Conservation (phyloP, 2,113 vertebrate species). For the Syngnathus scovelli region DNA sequence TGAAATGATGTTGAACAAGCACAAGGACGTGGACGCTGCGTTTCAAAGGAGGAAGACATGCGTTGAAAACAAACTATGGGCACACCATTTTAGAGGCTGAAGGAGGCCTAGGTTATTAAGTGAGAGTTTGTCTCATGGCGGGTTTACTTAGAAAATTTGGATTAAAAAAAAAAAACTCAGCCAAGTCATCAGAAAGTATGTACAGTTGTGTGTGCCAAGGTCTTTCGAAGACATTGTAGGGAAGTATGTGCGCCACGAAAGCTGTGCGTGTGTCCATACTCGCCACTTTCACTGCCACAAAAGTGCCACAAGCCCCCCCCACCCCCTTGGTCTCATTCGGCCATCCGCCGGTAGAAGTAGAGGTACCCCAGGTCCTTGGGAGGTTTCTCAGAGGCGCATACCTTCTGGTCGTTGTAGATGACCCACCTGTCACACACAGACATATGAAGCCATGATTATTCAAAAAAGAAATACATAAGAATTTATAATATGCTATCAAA, state of each 20-base stretch:
- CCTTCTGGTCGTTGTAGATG: conserved; percentile 98
- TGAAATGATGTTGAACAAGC: neutral
- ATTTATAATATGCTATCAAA: too few relatives aligned
- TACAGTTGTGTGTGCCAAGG: conserved; percentile 54
- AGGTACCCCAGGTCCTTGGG: conserved; percentile 98
- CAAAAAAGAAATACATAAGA: too few relatives aligned
- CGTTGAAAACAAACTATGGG: neutral
- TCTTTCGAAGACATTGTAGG: conserved; percentile 44
- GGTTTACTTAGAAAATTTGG: neutral
- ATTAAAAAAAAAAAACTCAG: neutral
- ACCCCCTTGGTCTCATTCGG: conserved; percentile 72
- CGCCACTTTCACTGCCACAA: conserved; percentile 14
- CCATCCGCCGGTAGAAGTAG: conserved; percentile 92
- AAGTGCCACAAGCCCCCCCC: conserved; percentile 12
- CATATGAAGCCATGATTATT: neutral
- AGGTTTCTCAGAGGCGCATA: conserved; percentile 96
- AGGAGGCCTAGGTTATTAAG: neutral
- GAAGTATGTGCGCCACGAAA: conserved; percentile 25
- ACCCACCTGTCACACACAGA: conserved; percentile 80
- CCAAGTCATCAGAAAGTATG: conserved; percentile 45
- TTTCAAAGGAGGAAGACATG: neutral
- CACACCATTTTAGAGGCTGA: too few relatives aligned
- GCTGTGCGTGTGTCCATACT: conserved; percentile 28
- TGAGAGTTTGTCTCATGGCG: neutral
- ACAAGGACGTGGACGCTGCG: neutral